Evolutionary conservation across 2,797 vertebrate species (phyloP).

Genomic region (Eulemur rubriventer): DNA sequence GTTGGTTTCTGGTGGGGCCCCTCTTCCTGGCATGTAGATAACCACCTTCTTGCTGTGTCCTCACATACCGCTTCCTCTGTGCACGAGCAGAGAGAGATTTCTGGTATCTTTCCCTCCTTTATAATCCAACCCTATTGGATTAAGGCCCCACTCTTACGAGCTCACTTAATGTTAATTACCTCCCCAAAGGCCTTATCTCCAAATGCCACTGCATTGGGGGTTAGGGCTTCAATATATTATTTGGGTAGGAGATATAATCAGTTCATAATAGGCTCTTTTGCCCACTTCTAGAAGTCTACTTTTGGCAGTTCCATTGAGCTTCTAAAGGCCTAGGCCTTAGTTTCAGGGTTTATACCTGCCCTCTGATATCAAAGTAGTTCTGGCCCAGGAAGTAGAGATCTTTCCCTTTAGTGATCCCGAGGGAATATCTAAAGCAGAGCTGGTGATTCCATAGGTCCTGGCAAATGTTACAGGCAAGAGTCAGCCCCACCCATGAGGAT

Average conservation of each 20-base stretch:
- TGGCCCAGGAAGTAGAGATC: background rate
- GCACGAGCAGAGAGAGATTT: background rate
- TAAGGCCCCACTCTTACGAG: background rate
- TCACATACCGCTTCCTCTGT: background rate
- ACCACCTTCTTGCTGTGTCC: background rate
- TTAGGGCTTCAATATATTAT: background rate
- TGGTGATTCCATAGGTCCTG: background rate
- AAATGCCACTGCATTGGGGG: background rate
- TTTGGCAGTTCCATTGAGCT: constrained; percentile 7
- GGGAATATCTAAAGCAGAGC: background rate
- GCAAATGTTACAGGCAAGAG: background rate
- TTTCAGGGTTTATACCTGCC: background rate
- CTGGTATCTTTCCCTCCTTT: background rate
- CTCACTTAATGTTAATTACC: background rate
- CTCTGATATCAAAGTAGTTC: background rate
- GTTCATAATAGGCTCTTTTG: background rate
- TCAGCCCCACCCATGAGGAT: background rate
- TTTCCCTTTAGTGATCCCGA: background rate
- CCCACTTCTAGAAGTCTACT: background rate
- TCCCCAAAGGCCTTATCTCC: background rate
- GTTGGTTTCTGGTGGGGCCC: background rate
- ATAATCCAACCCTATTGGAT: background rate
- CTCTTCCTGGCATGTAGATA: background rate
- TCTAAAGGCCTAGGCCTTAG: background rate
- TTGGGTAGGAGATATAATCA: background rate